phyloP scores from a whole-genome alignment of 2,797 vertebrate species.

The Pantherophis alleghaniensis region DNA sequence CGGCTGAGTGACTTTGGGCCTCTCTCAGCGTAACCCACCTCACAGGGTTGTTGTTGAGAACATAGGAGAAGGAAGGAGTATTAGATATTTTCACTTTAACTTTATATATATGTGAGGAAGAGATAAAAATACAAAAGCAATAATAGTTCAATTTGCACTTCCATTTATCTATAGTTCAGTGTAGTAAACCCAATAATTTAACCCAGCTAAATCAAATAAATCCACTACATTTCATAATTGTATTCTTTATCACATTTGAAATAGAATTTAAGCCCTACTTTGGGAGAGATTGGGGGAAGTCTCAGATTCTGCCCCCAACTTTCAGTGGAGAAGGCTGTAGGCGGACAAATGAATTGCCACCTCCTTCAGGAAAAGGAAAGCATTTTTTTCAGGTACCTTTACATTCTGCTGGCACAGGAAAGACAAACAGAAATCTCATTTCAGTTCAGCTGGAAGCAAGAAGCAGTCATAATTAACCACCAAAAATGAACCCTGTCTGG shows the following conservation, averaged over 20 bases:
- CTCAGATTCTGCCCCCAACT: not conserved
- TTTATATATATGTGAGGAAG: not conserved
- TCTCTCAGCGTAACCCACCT: not conserved
- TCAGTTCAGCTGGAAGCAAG: not conserved
- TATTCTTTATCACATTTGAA: not conserved
- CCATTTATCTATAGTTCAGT: not conserved
- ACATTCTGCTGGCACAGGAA: not conserved
- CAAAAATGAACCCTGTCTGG: not conserved
- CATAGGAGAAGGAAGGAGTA: not conserved
- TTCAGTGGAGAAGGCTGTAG: not conserved
- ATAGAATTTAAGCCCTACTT: not conserved
- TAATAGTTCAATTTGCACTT: not conserved
- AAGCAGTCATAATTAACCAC: not conserved
- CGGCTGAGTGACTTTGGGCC: not conserved
- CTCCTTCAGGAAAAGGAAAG: not conserved
- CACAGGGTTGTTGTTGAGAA: not conserved
- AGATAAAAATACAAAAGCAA: not conserved
- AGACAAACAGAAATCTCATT: too few relatives aligned
- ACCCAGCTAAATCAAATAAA: not conserved
- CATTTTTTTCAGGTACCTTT: not conserved
- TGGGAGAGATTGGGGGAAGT: not conserved
- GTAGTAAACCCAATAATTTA: not conserved
- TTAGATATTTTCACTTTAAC: not conserved
- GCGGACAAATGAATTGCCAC: not conserved
- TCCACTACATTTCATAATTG: not conserved